Base-by-base conservation (phyloP, 1,140 invertebrate genomes). In the Drosophila triauraria region DNA sequence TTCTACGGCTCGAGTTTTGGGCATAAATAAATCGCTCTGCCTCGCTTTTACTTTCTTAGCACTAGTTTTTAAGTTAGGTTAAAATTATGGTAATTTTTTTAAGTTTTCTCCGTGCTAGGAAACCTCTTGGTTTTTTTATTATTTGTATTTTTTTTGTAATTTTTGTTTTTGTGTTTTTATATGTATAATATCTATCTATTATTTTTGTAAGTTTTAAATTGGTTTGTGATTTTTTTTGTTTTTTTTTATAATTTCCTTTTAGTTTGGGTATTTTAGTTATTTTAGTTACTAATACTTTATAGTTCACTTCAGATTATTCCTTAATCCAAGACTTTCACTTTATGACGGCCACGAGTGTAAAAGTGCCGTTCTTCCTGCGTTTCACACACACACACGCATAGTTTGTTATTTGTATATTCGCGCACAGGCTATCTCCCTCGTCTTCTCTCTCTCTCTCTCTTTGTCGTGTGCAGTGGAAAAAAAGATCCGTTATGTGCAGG, bases 401-500 rank as follows among this genome's bases (percentile, higher is more conserved):
- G 35, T 42, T 42, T 50, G 8, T 38, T 50, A 64, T 48, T 60
- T 51, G 40, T 67, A 42, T 57, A 67, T 48, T 63, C 38, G 61
- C 32, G 27, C 59, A 44, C 51, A 42, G 51, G 60, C 46, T 38
- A 10, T 67, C 47, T 67, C 74, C 35, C 46, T 44, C 20, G 35
- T 8, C 17, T 15, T 20, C 20, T 69, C 13, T 15, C 12, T 42
- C n/a, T 23, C 50, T 43, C 17, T 47, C 48, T 32, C 38, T 68
- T 46, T n/a, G 63, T 38, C 43, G 59, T 25, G 65, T 62, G 82
- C 56, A 17, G 68, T 17, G 43, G 32, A 27, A 44, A 46, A 38
- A 38, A 74, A 69, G 44, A 48, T 50, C 82, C 83, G 83, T 86
- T 86, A 87, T 42, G 47, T 62, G 47, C 51, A 46, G 35, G 20